phyloP scores from a whole-genome alignment of 2,888 invertebrate genomes.

The Pediacus dermestoides region DNA sequence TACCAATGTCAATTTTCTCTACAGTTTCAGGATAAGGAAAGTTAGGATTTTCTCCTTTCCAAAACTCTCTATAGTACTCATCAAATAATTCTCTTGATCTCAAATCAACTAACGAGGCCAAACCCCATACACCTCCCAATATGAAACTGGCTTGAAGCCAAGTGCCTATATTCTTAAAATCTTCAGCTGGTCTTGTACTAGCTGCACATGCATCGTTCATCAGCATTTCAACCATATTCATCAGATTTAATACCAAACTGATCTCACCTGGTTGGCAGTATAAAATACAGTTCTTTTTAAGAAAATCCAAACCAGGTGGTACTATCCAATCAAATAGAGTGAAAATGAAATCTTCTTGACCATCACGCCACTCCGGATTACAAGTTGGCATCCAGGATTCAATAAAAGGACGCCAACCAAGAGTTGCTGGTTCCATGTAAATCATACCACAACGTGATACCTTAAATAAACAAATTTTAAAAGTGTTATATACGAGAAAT shows the following conservation, averaged over 20 bases:
- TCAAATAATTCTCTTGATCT: slow-evolving; percentile 69
- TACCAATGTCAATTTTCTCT: slow-evolving; percentile 67
- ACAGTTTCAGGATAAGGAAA: slow-evolving; percentile 58
- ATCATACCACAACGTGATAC: slow-evolving; percentile 84
- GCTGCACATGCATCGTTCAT: slow-evolving; percentile 68
- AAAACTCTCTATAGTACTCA: slow-evolving; percentile 57
- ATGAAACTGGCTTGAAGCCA: slow-evolving; percentile 78
- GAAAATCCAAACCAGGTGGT: slow-evolving; percentile 70
- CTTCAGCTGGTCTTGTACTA: slow-evolving; percentile 48
- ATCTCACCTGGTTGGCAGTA: slow-evolving; percentile 67
- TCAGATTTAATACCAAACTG: slow-evolving; percentile 67
- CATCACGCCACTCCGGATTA: slow-evolving; percentile 66
- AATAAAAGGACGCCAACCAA: slow-evolving; percentile 80
- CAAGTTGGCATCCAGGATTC: slow-evolving; percentile 73
- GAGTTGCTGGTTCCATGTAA: slow-evolving; percentile 78
- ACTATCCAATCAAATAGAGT: slow-evolving; percentile 73
- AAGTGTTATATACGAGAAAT: too few relatives aligned
- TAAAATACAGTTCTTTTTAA: slow-evolving; percentile 65
- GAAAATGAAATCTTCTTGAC: slow-evolving; percentile 60
- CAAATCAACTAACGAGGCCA: slow-evolving; percentile 75
- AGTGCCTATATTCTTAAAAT: slow-evolving; percentile 64
- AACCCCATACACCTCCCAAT: slow-evolving; percentile 76
- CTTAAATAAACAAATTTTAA: slow-evolving; percentile 28
- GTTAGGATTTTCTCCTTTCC: slow-evolving; percentile 50
- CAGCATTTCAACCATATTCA: slow-evolving; percentile 72